These are phyloP conservation scores for Syrmaticus mikado DNA, from an alignment of 2,113 vertebrate species.

Conservation along the genomic window DNA sequence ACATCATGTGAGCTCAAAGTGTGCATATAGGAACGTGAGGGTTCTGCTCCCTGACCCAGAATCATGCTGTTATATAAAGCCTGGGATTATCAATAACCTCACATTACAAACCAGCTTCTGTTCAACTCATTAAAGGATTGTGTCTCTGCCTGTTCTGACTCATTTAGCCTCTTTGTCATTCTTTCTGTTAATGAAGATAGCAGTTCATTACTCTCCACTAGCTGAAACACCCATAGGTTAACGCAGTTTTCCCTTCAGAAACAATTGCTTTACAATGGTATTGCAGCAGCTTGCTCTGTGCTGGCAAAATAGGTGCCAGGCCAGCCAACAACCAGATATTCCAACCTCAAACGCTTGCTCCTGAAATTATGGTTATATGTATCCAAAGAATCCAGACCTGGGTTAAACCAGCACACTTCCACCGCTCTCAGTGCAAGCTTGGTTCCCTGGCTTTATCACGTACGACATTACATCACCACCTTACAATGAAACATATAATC, in stretches of 20 bases:
- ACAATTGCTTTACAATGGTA: slow-evolving; percentile 25
- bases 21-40: not conserved
- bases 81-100: slow-evolving; percentile 71
- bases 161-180: slow-evolving; percentile 50
- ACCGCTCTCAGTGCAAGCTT: slow-evolving; percentile 27
- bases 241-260: slow-evolving; percentile 65
- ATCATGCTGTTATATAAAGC: slow-evolving; percentile 68
- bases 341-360: slow-evolving; percentile 66
- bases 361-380: slow-evolving; percentile 57
- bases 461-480: slow-evolving; percentile 53
- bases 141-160: slow-evolving; percentile 71
- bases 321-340: slow-evolving; percentile 61
- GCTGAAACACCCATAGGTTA: slow-evolving; percentile 66
- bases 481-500: slow-evolving; percentile 71
- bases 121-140: slow-evolving; percentile 64
- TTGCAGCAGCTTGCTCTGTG: slow-evolving; percentile 60
- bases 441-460: slow-evolving; percentile 49
- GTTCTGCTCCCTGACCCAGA: slow-evolving; percentile 72
- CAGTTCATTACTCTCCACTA: slow-evolving; percentile 46
- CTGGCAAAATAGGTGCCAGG: slow-evolving; percentile 35
- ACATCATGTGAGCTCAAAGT: not conserved
- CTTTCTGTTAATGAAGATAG: slow-evolving; percentile 61
- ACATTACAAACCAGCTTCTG: slow-evolving; percentile 70
- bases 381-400: slow-evolving; percentile 47
- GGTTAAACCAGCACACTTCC: slow-evolving; percentile 64